Evolutionary conservation across 2,797 vertebrate genomes (phyloP), one percentile per base, ranked within the genome.

Genomic region (Dermochelys coriacea): DNA sequence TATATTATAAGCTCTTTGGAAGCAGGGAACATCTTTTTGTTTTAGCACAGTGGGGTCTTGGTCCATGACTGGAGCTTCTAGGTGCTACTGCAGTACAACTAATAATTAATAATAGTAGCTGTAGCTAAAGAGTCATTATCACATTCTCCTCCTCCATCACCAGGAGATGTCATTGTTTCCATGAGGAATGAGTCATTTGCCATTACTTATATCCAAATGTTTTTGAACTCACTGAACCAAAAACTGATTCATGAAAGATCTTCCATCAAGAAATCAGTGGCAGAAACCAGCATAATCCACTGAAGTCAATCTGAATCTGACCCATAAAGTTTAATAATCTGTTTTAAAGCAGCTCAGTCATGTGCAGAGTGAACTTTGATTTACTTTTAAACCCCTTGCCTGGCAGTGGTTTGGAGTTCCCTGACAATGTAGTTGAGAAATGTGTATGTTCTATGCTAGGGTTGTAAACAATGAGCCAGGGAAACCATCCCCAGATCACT

Each of bases 21-120:
- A 78, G 59, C 18, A 52, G 0, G 0, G 0, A 0, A 75, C 3
- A 1, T 68, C 64, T 64, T 82, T 79, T 29, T 2, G 37, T 92
- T n/a, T 82, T 61, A 57, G 31, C n/a, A 14, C 34, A 19, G 41
- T 7, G 3, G 7, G 18, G 55, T 75, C 55, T 21, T 41, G 23
- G 18, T 45, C 41, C 34, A 34, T 10, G 11, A 45, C 57, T 61
- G 34, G 49, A 37, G 8, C 34, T 0, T 0, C 37, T 82, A 0
- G 1, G 25, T 68, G 47, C 10, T 25, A 4, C 59, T n/a, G 88
- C 64, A 47, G 4, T 27, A 27, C 14, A 12, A 49, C 45, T 29
- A 77, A 3, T 19, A 21, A 34, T 47, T 74, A 54, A 5, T 9
- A 84, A 59, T 83, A 78, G 29, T 37, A 84, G 80, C 68, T 1